Conservation (phyloP, 1,140 invertebrate species). For the Panagrolaimus sp. region DNA sequence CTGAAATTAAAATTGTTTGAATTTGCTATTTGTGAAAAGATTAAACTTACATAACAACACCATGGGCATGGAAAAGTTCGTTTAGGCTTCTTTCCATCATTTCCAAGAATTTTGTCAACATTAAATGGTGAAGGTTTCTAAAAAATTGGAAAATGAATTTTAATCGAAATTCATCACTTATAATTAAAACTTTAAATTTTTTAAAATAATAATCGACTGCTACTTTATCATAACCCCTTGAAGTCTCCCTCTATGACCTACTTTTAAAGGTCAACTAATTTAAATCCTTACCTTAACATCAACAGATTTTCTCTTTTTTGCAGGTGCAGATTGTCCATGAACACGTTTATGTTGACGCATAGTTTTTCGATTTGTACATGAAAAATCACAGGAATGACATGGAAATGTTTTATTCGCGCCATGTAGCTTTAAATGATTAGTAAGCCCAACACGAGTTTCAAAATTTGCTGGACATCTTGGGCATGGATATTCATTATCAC, state of each 20-base stretch:
- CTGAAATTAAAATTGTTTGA: conserved; percentile 27
- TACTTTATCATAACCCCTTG: not conserved
- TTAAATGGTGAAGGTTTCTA: conserved; percentile 7
- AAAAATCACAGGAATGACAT: conserved; percentile 35
- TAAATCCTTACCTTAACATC: conserved; percentile 7
- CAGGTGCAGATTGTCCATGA: not conserved
- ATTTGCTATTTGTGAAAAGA: no score
- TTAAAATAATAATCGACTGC: no score
- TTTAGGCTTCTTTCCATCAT: conserved; percentile 12
- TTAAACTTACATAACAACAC: not conserved
- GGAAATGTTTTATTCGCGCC: conserved; percentile 25
- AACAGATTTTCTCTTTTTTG: not conserved
- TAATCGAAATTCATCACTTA: no score
- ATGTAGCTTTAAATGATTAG: conserved; percentile 37
- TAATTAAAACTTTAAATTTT: no score
- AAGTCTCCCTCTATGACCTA: not conserved
- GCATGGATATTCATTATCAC: conserved; percentile 25
- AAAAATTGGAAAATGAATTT: not conserved
- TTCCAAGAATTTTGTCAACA: conserved; percentile 1
- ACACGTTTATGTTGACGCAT: conserved; percentile 33
- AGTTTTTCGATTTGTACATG: conserved; percentile 38
- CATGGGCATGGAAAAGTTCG: conserved; percentile 3
- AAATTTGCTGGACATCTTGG: conserved; percentile 31
- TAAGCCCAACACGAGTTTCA: conserved; percentile 39
- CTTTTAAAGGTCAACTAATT: not conserved